A percentile compares a stretch with the other conserved stretches of the same genome.
phyloP scores from a whole-genome alignment of 2,888 invertebrate genomes.

The Morpho deidamia region DNA sequence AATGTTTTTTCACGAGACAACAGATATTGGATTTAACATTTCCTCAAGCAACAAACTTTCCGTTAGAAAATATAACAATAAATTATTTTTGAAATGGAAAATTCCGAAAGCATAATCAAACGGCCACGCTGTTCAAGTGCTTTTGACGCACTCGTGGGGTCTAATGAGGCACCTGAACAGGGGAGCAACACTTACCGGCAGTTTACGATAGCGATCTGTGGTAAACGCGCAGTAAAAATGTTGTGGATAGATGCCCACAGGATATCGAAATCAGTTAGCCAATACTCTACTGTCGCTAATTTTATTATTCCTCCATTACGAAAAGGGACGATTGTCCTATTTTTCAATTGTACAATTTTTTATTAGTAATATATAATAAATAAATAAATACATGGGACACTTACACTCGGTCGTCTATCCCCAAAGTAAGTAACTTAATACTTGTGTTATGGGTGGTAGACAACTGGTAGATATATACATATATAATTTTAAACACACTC shows the following conservation, averaged over 20 bases:
- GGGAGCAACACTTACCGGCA: slow-evolving; percentile 36
- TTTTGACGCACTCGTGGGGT: slow-evolving; percentile 55
- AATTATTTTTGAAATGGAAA: slow-evolving; percentile 4
- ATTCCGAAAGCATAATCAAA: slow-evolving; percentile 31
- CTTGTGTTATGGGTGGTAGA: too few species aligned
- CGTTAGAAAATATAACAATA: slow-evolving; percentile 1
- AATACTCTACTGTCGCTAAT: too few species aligned
- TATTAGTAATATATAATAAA: too few species aligned
- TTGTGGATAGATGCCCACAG: slow-evolving; percentile 24
- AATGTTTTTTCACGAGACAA: not conserved
- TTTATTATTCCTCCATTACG: too few species aligned
- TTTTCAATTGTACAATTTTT: too few species aligned
- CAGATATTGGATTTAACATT: not conserved
- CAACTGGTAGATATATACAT: too few species aligned
- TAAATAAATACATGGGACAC: too few species aligned
- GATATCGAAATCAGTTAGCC: slow-evolving; percentile 2
- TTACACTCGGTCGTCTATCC: too few species aligned
- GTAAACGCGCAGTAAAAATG: slow-evolving; percentile 52
- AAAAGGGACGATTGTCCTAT: too few species aligned
- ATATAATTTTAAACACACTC: too few species aligned
- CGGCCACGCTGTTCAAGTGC: slow-evolving; percentile 30
- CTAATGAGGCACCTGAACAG: slow-evolving; percentile 56
- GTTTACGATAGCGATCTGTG: slow-evolving; percentile 46
- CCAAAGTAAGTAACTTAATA: too few species aligned
- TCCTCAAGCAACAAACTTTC: not conserved